These are phyloP conservation scores for Ophiothrix spiculata DNA, from an alignment of 35 echinoderm and acorn worm genomes.

Conservation along the genomic window DNA sequence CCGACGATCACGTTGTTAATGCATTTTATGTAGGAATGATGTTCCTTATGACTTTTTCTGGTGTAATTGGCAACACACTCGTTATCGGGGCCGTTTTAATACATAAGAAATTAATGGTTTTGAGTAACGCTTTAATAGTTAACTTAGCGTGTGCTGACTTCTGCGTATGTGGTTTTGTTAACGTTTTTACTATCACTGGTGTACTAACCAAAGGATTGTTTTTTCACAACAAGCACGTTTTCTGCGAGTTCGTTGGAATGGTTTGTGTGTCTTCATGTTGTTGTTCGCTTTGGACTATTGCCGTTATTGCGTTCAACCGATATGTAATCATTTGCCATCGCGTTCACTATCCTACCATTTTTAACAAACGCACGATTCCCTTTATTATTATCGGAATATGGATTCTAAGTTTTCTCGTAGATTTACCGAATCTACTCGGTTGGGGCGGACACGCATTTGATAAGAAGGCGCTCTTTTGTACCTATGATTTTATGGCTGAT, in stretches of 20 bases:
- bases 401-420: constrained; percentile 67
- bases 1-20: not conserved
- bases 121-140: constrained; percentile 69
- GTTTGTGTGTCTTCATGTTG: constrained; percentile 77
- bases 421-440: constrained; percentile 71
- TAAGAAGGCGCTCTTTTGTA: constrained; percentile 55
- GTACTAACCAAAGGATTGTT: constrained; percentile 51
- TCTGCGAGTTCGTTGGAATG: constrained; percentile 78
- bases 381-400: constrained; percentile 54
- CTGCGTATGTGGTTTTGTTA: constrained; percentile 58
- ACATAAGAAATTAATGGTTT: constrained; percentile 49
- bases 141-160: constrained; percentile 83
- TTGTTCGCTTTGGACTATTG: constrained; percentile 82
- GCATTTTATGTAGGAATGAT: constrained; percentile 21
- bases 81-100: constrained; percentile 67
- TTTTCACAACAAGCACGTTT: constrained; percentile 43
- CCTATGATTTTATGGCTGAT: constrained; percentile 57
- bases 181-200: constrained; percentile 59
- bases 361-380: constrained; percentile 52
- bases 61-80: constrained; percentile 66
- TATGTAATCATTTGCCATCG: constrained; percentile 73
- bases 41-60: constrained; percentile 46
- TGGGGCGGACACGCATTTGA: constrained; percentile 77
- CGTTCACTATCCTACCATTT: constrained; percentile 54
- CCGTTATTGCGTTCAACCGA: constrained; percentile 65